phyloP scores from a whole-genome alignment of 2,797 vertebrate genomes.

The Pipistrellus nathusii region DNA sequence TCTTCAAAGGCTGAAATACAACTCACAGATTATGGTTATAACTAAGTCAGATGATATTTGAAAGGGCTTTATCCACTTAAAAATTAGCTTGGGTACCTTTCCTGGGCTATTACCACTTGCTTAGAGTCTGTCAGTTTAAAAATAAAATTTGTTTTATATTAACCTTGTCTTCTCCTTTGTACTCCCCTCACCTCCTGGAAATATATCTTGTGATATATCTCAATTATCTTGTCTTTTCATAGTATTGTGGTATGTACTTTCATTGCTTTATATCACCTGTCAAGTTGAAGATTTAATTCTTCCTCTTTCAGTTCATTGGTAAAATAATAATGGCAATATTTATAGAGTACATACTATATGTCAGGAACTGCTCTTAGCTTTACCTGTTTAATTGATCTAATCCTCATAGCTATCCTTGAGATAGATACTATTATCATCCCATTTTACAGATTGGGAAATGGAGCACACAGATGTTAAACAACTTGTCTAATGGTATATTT shows the following conservation, averaged over 20 bases:
- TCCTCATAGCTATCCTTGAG: not conserved
- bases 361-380: not conserved
- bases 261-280: not conserved
- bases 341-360: not conserved
- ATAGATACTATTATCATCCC: not conserved
- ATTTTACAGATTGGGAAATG: not conserved
- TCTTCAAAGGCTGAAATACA: not conserved
- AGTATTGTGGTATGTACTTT: not conserved
- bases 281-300: not conserved
- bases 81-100: not conserved
- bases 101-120: not conserved
- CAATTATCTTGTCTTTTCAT: not conserved
- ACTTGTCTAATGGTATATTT: not conserved
- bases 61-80: not conserved
- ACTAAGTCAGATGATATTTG: not conserved
- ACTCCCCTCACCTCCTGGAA: not conserved
- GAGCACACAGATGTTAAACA: not conserved
- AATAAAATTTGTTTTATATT: slow-evolving; percentile 9
- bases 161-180: not conserved
- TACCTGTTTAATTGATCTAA: not conserved
- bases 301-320: not conserved
- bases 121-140: not conserved
- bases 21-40: not conserved
- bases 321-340: not conserved
- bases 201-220: not conserved